Percentiles rank a stretch among this genome's conserved stretches.
These are phyloP conservation scores for Semnornis frantzii DNA, from an alignment of 2,113 vertebrate genomes.

Conservation along the genomic window DNA sequence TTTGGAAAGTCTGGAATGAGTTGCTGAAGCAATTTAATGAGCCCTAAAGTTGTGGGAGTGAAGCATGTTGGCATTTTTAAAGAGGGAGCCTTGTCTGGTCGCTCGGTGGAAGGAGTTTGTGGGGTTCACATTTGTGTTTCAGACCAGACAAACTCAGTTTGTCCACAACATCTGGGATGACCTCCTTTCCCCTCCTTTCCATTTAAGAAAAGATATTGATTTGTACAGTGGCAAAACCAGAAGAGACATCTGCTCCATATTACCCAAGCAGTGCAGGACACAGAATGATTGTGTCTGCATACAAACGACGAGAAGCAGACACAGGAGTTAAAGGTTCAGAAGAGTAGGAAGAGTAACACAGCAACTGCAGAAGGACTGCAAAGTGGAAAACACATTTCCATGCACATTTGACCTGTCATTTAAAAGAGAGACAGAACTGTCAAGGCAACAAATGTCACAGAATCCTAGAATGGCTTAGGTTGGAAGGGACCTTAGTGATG, in stretches of 20 bases:
- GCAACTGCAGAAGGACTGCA: neutral
- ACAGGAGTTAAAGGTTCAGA: neutral
- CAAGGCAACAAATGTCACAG: neutral
- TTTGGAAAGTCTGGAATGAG: neutral
- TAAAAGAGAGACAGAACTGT: neutral
- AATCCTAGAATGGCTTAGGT: no score
- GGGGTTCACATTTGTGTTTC: neutral
- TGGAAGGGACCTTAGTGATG: no score
- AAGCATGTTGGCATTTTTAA: neutral
- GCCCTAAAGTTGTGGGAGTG: neutral
- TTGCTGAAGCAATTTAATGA: neutral
- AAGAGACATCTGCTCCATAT: conserved; percentile 27
- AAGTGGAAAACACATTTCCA: neutral
- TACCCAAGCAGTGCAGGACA: neutral
- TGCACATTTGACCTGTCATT: neutral
- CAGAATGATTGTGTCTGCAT: conserved; percentile 20
- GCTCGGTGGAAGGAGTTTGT: neutral
- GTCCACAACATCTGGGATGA: neutral
- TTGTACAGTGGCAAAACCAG: neutral
- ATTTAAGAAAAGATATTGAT: conserved; percentile 18
- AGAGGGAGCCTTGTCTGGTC: neutral
- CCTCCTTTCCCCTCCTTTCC: neutral
- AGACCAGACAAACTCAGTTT: neutral
- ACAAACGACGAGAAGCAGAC: neutral
- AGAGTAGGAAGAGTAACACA: neutral